Base-by-base conservation (phyloP, 2,797 vertebrate genomes). In the Phoeniculus purpureus region DNA sequence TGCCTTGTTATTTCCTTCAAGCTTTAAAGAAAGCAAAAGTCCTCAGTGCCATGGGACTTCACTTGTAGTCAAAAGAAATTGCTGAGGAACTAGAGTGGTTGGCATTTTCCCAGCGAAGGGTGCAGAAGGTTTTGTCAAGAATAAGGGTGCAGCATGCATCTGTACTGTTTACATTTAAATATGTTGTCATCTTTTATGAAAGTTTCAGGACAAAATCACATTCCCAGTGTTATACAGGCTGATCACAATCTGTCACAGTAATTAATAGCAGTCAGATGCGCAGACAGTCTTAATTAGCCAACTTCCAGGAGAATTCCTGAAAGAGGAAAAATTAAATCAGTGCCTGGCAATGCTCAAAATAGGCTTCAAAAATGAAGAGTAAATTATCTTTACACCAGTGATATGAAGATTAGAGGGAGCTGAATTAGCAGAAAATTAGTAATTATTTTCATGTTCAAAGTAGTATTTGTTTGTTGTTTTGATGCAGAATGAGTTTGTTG, bases 401-500 rank as follows among this genome's bases (percentile, higher is more conserved):
- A 79, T 61, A 21, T 6, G 7, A 86, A 79, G 83, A 52, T 68
- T 71, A 88, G 26, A 79, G 15, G 15, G 47, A 90, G 51, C 80
- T 89, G 16, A 90, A 92, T 78, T 90, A 85, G 25, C 47, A 74
- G 21, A 62, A 81, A 82, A 87, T 75, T 62, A 92, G 23, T 82
- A 94, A 87, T 87, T 89, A 93, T 94, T 89, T 80, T 65, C 43
- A 81, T 0, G 0, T 80, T 89, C 82, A 27, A 88, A 67, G 6
- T 61, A 29, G 64, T 68, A 76, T 55, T 94, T 77, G 7, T 71
- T 89, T 65, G 27, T 64, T 78, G 22, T 81, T 93, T 88, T 83
- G 61, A 72, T 60, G 37, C 1, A 5, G 10, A 88, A 72, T 55
- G 48, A 73, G 23, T 9, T n/a, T 94, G 59, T 85, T 93, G 81